Base-by-base conservation (phyloP, 2,113 vertebrate species). In the Colossoma macropomum region DNA sequence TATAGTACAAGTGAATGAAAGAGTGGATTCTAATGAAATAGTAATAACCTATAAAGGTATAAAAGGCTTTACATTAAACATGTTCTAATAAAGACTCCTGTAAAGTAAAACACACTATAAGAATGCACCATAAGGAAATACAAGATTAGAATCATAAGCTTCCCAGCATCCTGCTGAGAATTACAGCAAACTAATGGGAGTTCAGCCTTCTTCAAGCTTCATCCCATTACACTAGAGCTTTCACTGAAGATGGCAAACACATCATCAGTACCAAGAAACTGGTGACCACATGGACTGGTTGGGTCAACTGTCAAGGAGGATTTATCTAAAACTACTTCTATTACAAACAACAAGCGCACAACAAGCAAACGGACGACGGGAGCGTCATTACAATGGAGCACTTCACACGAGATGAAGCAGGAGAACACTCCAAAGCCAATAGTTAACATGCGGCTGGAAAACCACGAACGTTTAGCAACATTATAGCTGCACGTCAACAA, bases 221-320 rank as follows among this genome's bases (percentile, higher is more conserved):
- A 59, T 63, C 17, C 32, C 3, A 34, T 21, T 21, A 10, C 1
- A 81, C 23, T 9, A 63, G 5, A 62, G 50, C 73, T 63, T 66
- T 56, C 32, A 41, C 23, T 56, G 52, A 13, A 38, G 6, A 75
- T 32, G 59, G 17, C 21, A 66, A 41, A 81, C 45, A 52, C 60
- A 75, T 82, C 16, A 75, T 82, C 30, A 75, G 48, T n/a, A 56
- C 6, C 23, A 30, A 75, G 45, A 75, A 66, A 75, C 28, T 27
- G 12, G 56, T 69, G 19, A 38, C n/a, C 54, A 34, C 54, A 56
- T 27, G 13, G 38, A 48, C 56, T 19, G 11, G 48, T 34, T 17
- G 34, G 69, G 72, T 76, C 54, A 32, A 21, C 68, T 76, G 68
- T 62, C 71, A 75, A 9, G 16, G 71, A 2, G 15, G n/a, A 27